A percentile compares a stretch with the other conserved stretches of the same genome.
Conservation (phyloP, 2,888 invertebrate genomes). For the Synergus gifuensis region DNA sequence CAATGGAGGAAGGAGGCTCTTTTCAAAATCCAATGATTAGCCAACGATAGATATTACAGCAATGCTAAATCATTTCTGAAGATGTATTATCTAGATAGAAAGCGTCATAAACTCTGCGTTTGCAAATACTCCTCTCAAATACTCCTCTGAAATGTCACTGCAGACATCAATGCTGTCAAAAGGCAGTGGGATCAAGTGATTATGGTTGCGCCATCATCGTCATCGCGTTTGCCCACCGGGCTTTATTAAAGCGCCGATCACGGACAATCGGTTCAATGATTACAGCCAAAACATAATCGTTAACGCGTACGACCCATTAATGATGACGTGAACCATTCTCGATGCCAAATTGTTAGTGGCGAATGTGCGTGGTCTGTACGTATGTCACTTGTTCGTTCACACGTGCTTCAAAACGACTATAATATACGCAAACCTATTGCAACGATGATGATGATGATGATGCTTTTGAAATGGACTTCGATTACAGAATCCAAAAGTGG, state of each 20-base stretch:
- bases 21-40: background rate
- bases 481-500: background rate
- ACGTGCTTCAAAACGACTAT: slow-evolving; percentile 7
- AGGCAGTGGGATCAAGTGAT: slow-evolving; percentile 62
- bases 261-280: slow-evolving; percentile 76
- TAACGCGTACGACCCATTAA: slow-evolving; percentile 75
- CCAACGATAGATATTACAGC: too few relatives aligned
- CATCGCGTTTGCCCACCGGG: slow-evolving; percentile 68
- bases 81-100: too few relatives aligned
- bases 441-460: slow-evolving; percentile 48
- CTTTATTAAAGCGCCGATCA: slow-evolving; percentile 75
- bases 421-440: slow-evolving; percentile 15
- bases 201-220: slow-evolving; percentile 68
- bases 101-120: too few relatives aligned
- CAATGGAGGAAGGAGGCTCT: slow-evolving; percentile 5
- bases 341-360: slow-evolving; percentile 71
- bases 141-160: background rate
- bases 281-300: slow-evolving; percentile 77
- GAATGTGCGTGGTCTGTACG: slow-evolving; percentile 46
- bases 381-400: slow-evolving; percentile 14
- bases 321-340: slow-evolving; percentile 74
- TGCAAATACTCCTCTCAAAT: too few relatives aligned
- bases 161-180: background rate
- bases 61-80: too few relatives aligned
- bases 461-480: background rate